These are phyloP conservation scores for Tetraneura akinire DNA, from an alignment of 1,140 invertebrate species.

Conservation along the genomic window DNA sequence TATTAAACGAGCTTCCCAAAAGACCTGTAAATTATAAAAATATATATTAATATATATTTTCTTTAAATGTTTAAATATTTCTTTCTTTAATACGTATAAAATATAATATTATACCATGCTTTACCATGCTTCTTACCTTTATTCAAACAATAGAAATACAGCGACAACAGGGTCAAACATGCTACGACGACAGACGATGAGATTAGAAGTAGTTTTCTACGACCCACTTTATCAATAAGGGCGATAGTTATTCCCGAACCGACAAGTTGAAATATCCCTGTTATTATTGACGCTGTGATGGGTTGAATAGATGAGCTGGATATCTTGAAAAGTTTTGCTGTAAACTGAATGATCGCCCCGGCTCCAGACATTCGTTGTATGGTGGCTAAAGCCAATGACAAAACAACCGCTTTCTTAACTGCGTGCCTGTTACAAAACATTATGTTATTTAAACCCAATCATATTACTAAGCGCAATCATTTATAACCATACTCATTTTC, in stretches of 20 bases:
- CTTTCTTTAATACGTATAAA: no score
- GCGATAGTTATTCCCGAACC: not conserved
- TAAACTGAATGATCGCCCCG: slow-evolving; percentile 26
- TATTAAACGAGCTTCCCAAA: not conserved
- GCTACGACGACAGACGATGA: not conserved
- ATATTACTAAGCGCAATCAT: not conserved
- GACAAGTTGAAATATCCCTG: not conserved
- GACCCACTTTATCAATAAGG: slow-evolving; percentile 13
- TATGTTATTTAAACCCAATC: no score
- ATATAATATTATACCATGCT: no score
- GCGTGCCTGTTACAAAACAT: no score
- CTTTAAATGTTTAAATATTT: no score
- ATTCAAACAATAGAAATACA: slow-evolving; percentile 23
- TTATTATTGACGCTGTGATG: slow-evolving; percentile 5
- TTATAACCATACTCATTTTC: not conserved
- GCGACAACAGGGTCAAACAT: not conserved
- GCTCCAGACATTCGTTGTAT: slow-evolving; percentile 6
- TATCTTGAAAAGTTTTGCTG: not conserved
- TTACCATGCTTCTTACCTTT: no score
- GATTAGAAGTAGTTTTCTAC: not conserved
- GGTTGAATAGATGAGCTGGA: not conserved
- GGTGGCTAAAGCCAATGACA: not conserved
- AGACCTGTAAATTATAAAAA: not conserved
- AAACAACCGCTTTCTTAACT: not conserved
- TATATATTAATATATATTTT: no score